Conservation (phyloP, 2,113 vertebrate species). For the Psephotus haematonotus region DNA sequence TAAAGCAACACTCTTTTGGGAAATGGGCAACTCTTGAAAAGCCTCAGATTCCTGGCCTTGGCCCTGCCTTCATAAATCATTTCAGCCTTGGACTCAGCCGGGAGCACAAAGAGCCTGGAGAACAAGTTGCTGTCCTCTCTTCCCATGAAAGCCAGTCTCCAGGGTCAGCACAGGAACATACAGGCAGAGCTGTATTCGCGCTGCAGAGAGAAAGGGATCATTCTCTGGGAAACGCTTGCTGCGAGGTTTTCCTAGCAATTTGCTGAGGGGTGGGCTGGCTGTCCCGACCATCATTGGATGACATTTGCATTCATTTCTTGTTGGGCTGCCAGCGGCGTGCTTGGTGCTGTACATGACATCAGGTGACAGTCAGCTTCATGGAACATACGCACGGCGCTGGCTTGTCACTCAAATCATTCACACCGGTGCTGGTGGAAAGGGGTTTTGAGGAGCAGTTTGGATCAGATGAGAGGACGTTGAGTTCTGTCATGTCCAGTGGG, state of each 20-base stretch:
- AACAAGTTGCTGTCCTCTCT: constrained; percentile 42
- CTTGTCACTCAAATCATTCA: constrained; percentile 6
- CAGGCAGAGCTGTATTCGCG: not conserved
- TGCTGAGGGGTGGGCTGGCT: constrained; percentile 39
- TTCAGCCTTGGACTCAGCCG: constrained; percentile 39
- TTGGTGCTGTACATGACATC: constrained; percentile 51
- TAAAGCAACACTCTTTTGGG: constrained; percentile 43
- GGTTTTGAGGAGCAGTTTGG: not conserved
- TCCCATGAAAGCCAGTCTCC: not conserved
- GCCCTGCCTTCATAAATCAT: constrained; percentile 61
- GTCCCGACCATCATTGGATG: constrained; percentile 22
- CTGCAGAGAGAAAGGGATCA: constrained; percentile 6
- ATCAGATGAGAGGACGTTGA: not conserved
- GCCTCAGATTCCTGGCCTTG: constrained; percentile 64
- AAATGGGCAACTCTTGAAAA: constrained; percentile 64
- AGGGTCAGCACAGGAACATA: not conserved
- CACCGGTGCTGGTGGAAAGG: not conserved
- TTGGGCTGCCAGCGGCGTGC: constrained; percentile 51
- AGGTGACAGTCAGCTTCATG: constrained; percentile 55
- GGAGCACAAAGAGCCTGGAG: constrained; percentile 37
- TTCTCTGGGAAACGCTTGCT: not conserved
- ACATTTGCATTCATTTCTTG: constrained; percentile 53
- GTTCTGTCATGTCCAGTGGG: not conserved
- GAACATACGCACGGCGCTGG: not conserved
- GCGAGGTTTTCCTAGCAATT: constrained; percentile 12